Evolutionary conservation across 2,888 invertebrate species (phyloP).

Genomic region (Aleiodes leptofemur): DNA sequence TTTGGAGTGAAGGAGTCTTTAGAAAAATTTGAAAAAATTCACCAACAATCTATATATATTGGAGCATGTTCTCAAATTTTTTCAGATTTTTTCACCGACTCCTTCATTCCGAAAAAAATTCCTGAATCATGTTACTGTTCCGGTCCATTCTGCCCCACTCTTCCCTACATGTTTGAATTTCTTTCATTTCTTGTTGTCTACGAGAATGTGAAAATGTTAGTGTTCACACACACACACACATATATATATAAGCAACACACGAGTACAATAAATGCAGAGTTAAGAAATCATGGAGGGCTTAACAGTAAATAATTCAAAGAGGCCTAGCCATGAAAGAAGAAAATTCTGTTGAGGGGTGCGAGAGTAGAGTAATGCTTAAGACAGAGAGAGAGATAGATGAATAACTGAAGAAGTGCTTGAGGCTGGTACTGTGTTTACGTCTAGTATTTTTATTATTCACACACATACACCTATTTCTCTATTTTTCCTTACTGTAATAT

Average conservation of each 20-base stretch:
- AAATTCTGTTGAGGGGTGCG: slow-evolving; percentile 21
- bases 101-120: too few relatives aligned
- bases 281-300: slow-evolving; percentile 43
- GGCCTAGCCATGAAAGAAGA: neutral
- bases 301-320: slow-evolving; percentile 45
- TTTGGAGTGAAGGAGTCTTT: too few relatives aligned
- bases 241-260: slow-evolving; percentile 16
- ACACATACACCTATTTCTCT: slow-evolving; percentile 23
- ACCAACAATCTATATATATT: too few relatives aligned
- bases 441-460: slow-evolving; percentile 29
- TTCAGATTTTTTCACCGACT: too few relatives aligned
- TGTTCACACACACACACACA: slow-evolving; percentile 17
- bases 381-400: neutral
- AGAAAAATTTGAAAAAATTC: too few relatives aligned
- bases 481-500: slow-evolving; percentile 19
- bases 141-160: too few relatives aligned
- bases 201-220: neutral
- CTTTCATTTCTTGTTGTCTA: neutral
- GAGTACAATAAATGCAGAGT: slow-evolving; percentile 37
- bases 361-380: slow-evolving; percentile 5
- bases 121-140: too few relatives aligned
- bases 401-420: slow-evolving; percentile 32
- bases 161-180: neutral
- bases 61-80: too few relatives aligned
- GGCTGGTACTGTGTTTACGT: slow-evolving; percentile 43